Evolutionary conservation across 2,888 invertebrate species (phyloP), one percentile per base, ranked within the genome.

Genomic region (Tanypteryx hageni): DNA sequence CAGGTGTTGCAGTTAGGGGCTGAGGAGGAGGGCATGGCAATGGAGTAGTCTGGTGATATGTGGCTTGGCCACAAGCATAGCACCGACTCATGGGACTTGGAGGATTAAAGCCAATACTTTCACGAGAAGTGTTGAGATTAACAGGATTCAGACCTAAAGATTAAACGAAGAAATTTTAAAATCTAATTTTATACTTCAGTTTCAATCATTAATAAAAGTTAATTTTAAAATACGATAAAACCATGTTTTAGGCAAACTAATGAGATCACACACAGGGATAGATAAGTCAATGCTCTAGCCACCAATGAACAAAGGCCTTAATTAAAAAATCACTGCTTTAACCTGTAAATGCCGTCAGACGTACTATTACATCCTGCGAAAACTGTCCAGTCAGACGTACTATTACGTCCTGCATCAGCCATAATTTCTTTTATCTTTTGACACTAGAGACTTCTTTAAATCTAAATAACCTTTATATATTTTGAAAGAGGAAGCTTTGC

Each of bases 21-120:
- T 92, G 92, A 82, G 94, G 94, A 94, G 92, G 92, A 91, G 92
- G 85, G 91, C 92, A 89, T 89, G 76, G 31, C 92, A 92, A 84
- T 85, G 92, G 76, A 92, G n/a, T 61, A 58, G 89, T 68, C 92
- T 64, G 61, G 92, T 76, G 94, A 93, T 94, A 94, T 94, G 96
- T 95, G 93, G 96, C 94, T 94, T 97, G 97, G 84, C 97, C 97
- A 94, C 97, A 97, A 92, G 97, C 96, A 94, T 97, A 97, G 95
- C 98, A 97, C 92, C 98, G 96, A 94, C 96, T 96, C 93, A 97
- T 95, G 83, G 95, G 96, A 94, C 95, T 95, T 57, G 95, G 95
- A 44, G 93, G 92, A 92, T 61, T 83, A 64, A 68, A 76, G 89
- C 93, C 92, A 91, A 61, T 89, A 89, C 89, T 89, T 64, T 89